Evolutionary conservation across 2,888 invertebrate genomes (phyloP).

Genomic region (Rhamphomyia laevipes): DNA sequence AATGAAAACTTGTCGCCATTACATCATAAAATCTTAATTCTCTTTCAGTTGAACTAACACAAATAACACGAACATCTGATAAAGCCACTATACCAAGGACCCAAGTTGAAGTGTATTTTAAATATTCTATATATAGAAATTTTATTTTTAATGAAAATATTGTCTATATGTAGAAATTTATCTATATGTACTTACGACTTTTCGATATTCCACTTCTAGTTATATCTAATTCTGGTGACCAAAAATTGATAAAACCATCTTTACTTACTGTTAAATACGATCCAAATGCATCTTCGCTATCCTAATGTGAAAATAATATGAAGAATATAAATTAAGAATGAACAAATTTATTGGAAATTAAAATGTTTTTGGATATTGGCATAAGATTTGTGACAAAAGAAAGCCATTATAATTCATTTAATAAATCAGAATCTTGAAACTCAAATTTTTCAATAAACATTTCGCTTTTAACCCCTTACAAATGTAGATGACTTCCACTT

Average conservation of each 20-base stretch:
- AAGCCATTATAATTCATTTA: too few relatives aligned
- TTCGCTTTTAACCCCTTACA: too few relatives aligned
- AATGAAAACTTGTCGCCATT: conserved; percentile 57
- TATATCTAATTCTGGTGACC: conserved; percentile 59
- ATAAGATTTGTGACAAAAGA: too few relatives aligned
- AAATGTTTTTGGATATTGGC: too few relatives aligned
- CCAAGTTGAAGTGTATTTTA: conserved; percentile 54
- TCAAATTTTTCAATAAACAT: too few relatives aligned
- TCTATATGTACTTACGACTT: conserved; percentile 41
- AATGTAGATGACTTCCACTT: too few relatives aligned
- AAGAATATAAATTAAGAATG: too few relatives aligned
- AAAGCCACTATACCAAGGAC: conserved; percentile 61
- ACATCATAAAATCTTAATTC: conserved; percentile 73
- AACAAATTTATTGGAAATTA: too few relatives aligned
- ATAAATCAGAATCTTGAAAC: too few relatives aligned
- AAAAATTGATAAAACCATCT: conserved; percentile 67
- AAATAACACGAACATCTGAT: conserved; percentile 66
- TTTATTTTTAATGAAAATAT: conserved; percentile 4
- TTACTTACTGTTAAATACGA: conserved; percentile 62
- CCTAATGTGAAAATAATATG: too few relatives aligned
- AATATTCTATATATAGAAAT: conserved; percentile 36
- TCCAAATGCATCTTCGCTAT: conserved; percentile 43
- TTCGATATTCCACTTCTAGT: conserved; percentile 50
- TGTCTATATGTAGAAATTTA: background rate
- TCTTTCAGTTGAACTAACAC: conserved; percentile 63